Conservation (phyloP, 2,113 vertebrate species). For the Genyomyrus donnyi region DNA sequence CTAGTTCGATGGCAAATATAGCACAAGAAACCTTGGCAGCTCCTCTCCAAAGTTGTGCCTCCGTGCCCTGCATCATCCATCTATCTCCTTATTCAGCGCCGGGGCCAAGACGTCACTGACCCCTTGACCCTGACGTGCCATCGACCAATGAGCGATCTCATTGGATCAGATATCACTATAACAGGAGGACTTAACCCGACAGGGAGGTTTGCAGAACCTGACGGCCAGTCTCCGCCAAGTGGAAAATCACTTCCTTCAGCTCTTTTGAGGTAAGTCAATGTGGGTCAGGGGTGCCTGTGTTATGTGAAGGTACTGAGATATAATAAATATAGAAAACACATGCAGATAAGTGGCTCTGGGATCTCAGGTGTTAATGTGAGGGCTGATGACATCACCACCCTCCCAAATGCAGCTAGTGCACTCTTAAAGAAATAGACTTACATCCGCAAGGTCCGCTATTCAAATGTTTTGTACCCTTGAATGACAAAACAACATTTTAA, state of each 20-base stretch:
- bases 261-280: constrained; percentile 63
- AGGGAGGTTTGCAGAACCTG: constrained; percentile 60
- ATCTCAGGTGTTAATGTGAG: not conserved
- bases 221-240: constrained; percentile 53
- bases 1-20: constrained; percentile 73
- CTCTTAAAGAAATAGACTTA: not conserved
- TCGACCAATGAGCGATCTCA: constrained; percentile 65
- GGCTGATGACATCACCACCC: not conserved
- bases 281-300: not conserved
- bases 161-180: constrained; percentile 84
- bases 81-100: constrained; percentile 70
- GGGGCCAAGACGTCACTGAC: constrained; percentile 52
- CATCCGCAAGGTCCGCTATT: not conserved
- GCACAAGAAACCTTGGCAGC: constrained; percentile 51
- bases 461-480: not conserved
- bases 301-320: not conserved
- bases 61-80: constrained; percentile 44
- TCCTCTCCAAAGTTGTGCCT: constrained; percentile 59
- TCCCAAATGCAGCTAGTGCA: not conserved
- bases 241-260: constrained; percentile 58
- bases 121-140: constrained; percentile 32
- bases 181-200: constrained; percentile 65
- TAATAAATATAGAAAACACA: not conserved
- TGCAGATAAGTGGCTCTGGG: not conserved
- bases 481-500: not conserved